phyloP scores from a whole-genome alignment of 2,113 vertebrate genomes.

The Heterotilapia buettikoferi region DNA sequence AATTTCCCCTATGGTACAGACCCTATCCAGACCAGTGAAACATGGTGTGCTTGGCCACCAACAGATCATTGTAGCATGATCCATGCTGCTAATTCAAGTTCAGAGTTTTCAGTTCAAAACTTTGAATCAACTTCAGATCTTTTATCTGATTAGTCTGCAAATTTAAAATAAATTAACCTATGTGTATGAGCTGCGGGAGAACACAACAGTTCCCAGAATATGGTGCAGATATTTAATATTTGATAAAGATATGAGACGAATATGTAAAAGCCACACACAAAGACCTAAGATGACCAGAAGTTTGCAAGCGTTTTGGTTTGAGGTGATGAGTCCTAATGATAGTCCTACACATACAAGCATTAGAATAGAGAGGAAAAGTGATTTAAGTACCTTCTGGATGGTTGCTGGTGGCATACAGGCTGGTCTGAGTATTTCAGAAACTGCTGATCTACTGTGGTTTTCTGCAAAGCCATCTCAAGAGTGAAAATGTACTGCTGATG shows the following conservation, averaged over 20 bases:
- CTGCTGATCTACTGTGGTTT: not conserved
- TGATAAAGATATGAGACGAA: not conserved
- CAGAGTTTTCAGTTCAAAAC: not conserved
- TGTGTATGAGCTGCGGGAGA: not conserved
- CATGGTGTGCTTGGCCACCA: not conserved
- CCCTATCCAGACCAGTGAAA: not conserved
- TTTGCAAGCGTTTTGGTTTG: not conserved
- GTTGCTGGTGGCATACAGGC: not conserved
- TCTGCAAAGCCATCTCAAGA: not conserved
- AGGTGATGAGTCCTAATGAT: not conserved
- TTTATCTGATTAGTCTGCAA: not conserved
- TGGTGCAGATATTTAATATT: not conserved
- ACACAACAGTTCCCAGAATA: not conserved
- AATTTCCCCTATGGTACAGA: not conserved
- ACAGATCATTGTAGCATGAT: not conserved
- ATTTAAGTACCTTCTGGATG: not conserved
- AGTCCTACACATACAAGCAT: not conserved
- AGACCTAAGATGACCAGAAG: not conserved
- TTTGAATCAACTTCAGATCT: not conserved
- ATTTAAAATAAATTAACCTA: not conserved
- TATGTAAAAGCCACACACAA: not conserved
- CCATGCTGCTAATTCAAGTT: not conserved
- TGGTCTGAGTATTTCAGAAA: not conserved
- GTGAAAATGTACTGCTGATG: not conserved
- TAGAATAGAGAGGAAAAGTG: not conserved